Base-by-base conservation (phyloP, 1,140 invertebrate species). In the Caenorhabditis brenneri region DNA sequence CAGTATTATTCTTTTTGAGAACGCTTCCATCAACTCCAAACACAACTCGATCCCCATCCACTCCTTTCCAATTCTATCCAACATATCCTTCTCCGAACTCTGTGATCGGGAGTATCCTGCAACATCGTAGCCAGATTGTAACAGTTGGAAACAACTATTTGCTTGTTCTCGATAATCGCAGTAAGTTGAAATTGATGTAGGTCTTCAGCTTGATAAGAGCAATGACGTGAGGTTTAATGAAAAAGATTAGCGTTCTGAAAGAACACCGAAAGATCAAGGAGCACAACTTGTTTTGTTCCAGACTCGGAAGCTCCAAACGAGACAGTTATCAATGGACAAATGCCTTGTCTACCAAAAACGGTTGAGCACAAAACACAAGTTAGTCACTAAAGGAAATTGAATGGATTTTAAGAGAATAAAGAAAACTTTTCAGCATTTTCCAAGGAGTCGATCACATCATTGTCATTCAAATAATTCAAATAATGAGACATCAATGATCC, bases 51-150 rank as follows among this genome's bases (percentile, higher is more conserved):
- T 74, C 65, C 15, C 65, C 65, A 46, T 74, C 65, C 1, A 74
- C 65, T 5, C 36, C 65, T 42, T 36, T 24, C 5, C n/a, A 4
- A 19, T 74, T 74, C 36, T 74, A 74, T 15, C 65, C 65, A 15
- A 36, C 65, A 27, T 74, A 74, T 74, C 65, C 65, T 4, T 74
- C 65, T 12, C 65, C 65, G 10, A 74, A 74, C 36, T 74, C 65
- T 24, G n/a, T 74, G 36, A 74, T 74, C 33, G 65, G 65, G 27
- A 42, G 19, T 24, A 24, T 74, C 0, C 7, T 74, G 19, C 6
- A 74, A 42, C 65, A 74, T 24, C 42, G 46, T 24, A 74, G 65
- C 24, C 36, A 74, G 36, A 74, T 74, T 74, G 65, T 74, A 6
- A 42, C 65, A 4, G 65, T 74, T 46, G 65, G 65, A 0, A 74